Percentiles rank a stretch among this genome's conserved stretches.
phyloP scores from a whole-genome alignment of 2,888 invertebrate genomes.

The Neocrepidodera transversa region DNA sequence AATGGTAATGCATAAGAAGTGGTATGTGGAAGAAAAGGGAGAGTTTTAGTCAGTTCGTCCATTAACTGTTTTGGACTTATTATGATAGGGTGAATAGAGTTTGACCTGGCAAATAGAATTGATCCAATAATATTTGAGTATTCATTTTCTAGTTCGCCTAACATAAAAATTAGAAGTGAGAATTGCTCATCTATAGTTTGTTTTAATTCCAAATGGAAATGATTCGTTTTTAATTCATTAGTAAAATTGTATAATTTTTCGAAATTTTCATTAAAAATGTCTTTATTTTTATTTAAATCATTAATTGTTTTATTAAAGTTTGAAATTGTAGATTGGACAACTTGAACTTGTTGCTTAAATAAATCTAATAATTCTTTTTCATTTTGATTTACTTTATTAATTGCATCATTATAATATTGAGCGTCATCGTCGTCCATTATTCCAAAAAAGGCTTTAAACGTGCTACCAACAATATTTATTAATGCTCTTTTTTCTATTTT shows the following conservation, averaged over 20 bases:
- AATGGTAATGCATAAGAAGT: conserved; percentile 2
- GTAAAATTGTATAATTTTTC: conserved; percentile 4
- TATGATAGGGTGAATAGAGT: conserved; percentile 17
- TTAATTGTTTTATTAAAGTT: too few relatives aligned
- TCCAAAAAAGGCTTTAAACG: background rate
- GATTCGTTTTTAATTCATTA: background rate
- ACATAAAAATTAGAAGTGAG: conserved; percentile 12
- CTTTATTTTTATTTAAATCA: conserved; percentile 7
- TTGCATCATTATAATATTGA: background rate
- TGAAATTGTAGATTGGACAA: conserved; percentile 4
- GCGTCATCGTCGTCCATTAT: background rate
- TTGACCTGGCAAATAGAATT: conserved; percentile 16
- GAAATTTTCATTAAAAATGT: conserved; percentile 16
- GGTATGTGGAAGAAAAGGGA: conserved; percentile 3
- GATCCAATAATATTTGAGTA: background rate
- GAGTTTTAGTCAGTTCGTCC: conserved; percentile 10
- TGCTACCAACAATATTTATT: conserved; percentile 2
- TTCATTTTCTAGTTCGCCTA: conserved; percentile 4
- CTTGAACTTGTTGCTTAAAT: conserved; percentile 10
- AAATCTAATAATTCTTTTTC: conserved; percentile 2
- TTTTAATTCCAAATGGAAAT: conserved; percentile 9
- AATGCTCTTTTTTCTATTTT: conserved; percentile 4
- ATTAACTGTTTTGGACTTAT: conserved; percentile 13
- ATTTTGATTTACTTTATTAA: background rate
- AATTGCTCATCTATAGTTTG: conserved; percentile 13